phyloP scores from a whole-genome alignment of 2,888 invertebrate genomes.

The Candidula unifasciata region DNA sequence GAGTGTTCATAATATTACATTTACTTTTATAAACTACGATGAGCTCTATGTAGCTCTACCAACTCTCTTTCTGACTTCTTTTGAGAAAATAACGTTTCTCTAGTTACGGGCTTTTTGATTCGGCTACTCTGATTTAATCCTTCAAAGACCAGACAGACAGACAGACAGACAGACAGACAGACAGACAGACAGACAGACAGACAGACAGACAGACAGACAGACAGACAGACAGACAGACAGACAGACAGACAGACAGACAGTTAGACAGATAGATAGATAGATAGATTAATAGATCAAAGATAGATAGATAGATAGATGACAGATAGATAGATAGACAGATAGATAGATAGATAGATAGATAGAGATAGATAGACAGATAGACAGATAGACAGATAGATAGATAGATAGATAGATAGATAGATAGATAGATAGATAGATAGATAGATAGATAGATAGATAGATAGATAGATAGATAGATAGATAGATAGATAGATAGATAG shows the following conservation, averaged over 20 bases:
- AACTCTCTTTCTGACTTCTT: no score
- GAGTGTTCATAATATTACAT: no score
- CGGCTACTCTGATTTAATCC: no score
- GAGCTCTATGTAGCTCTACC: no score
- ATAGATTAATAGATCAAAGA: not conserved
- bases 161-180: conserved; percentile 28
- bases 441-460: not conserved
- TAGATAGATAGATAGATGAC: not conserved
- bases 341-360: no score
- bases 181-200: conserved; percentile 29
- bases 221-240: conserved; percentile 22
- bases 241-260: conserved; percentile 30
- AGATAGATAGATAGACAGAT: no score
- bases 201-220: conserved; percentile 29
- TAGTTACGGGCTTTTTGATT: no score
- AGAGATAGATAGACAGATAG: not conserved
- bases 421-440: not conserved
- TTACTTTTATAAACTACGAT: no score
- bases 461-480: no score
- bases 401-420: not conserved
- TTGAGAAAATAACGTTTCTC: no score
- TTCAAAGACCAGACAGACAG: conserved; percentile 12
- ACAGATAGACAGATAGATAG: not conserved
- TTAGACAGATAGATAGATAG: no score
- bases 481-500: no score